A percentile compares a stretch with the other conserved stretches of the same genome.
These are phyloP conservation scores for Luscinia megarhynchos DNA, from an alignment of 2,797 vertebrate species.

Conservation along the genomic window DNA sequence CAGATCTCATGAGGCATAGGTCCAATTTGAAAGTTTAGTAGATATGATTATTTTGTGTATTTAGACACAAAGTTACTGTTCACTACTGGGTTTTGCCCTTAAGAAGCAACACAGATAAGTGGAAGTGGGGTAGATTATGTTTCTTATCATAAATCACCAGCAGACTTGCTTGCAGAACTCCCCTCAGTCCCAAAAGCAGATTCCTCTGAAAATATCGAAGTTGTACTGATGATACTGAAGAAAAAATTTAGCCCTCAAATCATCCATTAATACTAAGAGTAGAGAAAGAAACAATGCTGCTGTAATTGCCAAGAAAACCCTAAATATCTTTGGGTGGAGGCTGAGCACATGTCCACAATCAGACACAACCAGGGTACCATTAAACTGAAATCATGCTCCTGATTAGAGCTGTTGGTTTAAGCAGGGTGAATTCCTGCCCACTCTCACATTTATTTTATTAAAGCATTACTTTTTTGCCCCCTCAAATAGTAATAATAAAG, in stretches of 20 bases:
- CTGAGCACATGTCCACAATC: neutral
- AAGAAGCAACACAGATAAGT: neutral
- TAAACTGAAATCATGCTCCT: neutral
- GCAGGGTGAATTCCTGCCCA: neutral
- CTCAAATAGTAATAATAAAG: neutral
- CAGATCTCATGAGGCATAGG: neutral
- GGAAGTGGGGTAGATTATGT: neutral
- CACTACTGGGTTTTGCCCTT: neutral
- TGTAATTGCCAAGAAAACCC: neutral
- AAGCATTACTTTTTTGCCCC: accelerated
- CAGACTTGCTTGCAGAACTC: neutral
- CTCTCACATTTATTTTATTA: neutral
- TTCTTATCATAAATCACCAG: neutral
- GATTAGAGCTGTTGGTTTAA: neutral
- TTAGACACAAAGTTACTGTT: neutral
- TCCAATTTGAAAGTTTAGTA: neutral
- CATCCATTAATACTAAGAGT: neutral
- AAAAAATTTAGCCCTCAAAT: neutral
- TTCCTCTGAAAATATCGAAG: neutral
- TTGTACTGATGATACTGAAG: neutral
- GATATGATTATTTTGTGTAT: neutral
- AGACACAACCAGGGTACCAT: neutral
- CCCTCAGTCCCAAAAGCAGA: neutral
- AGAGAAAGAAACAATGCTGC: neutral
- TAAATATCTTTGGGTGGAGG: neutral